Conservation (phyloP, 1,140 invertebrate species). For the Drosophila varians region DNA sequence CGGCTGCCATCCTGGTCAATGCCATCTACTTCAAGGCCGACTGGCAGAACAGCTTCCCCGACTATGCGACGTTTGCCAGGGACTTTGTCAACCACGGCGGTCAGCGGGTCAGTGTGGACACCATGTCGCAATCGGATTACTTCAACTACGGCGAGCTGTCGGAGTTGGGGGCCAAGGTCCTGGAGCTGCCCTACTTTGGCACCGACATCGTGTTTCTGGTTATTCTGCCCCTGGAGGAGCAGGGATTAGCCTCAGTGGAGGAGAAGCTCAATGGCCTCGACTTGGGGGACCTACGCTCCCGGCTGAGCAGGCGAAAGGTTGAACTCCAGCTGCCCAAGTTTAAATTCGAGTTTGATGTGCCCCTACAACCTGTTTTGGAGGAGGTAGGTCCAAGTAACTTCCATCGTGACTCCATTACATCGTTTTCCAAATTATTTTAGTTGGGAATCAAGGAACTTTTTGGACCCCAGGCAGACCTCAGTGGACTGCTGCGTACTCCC, state of each 20-base stretch:
- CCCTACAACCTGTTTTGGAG: slow-evolving; percentile 84
- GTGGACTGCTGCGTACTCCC: slow-evolving; percentile 84
- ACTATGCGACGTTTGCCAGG: slow-evolving; percentile 29
- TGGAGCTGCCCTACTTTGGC: slow-evolving; percentile 78
- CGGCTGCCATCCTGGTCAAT: slow-evolving; percentile 86
- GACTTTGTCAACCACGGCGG: slow-evolving; percentile 45
- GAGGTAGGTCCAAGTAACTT: slow-evolving; percentile 75
- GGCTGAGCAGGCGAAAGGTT: slow-evolving; percentile 77
- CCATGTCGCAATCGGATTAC: slow-evolving; percentile 84
- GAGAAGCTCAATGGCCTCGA: slow-evolving; percentile 82
- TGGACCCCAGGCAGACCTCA: slow-evolving; percentile 85
- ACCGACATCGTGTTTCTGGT: slow-evolving; percentile 85
- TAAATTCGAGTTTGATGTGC: slow-evolving; percentile 85
- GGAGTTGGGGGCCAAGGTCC: slow-evolving; percentile 46
- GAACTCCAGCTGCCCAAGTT: slow-evolving; percentile 86
- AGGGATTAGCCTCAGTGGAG: slow-evolving; percentile 84
- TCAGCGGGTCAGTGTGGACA: slow-evolving; percentile 71
- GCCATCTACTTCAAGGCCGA: slow-evolving; percentile 86
- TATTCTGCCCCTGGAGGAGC: slow-evolving; percentile 85
- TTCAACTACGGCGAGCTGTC: slow-evolving; percentile 51
- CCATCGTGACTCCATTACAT: not conserved
- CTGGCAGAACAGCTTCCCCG: slow-evolving; percentile 47
- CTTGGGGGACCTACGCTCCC: slow-evolving; percentile 60
- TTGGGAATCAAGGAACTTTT: slow-evolving; percentile 86
- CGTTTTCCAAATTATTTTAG: slow-evolving; percentile 61